Conservation (phyloP, 2,797 vertebrate genomes). For the Gila robusta region DNA sequence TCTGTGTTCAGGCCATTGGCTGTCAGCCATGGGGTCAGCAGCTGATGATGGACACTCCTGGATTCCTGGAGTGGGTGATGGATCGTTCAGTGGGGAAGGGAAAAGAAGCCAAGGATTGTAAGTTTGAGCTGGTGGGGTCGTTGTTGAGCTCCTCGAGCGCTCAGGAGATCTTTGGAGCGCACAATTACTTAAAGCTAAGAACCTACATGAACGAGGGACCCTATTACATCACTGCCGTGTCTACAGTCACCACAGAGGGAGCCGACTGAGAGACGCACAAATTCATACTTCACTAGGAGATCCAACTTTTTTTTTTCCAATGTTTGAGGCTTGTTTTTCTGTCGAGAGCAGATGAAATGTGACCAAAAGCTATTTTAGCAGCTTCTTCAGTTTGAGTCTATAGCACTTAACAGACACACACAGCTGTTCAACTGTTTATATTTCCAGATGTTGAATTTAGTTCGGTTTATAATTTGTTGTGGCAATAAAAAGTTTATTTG, state of each 20-base stretch:
- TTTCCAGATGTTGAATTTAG: neutral
- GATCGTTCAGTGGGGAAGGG: constrained; percentile 90
- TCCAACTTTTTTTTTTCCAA: neutral
- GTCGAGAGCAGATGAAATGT: neutral
- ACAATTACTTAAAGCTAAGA: constrained; percentile 88
- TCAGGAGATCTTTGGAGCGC: constrained; percentile 87
- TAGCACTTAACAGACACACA: constrained; percentile 19
- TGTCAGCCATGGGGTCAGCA: constrained; percentile 93
- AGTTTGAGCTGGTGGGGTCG: constrained; percentile 91
- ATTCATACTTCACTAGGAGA: neutral
- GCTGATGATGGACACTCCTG: constrained; percentile 89
- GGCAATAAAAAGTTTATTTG: neutral
- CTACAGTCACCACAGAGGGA: constrained; percentile 88
- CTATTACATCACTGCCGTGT: constrained; percentile 88
- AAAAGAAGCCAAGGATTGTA: constrained; percentile 93
- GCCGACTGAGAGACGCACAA: constrained; percentile 79
- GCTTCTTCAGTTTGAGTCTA: neutral
- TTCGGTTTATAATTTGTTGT: neutral
- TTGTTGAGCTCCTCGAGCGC: constrained; percentile 86
- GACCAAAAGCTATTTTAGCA: constrained; percentile 34
- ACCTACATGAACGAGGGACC: constrained; percentile 90
- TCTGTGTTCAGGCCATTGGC: constrained; percentile 85
- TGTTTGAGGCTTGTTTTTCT: neutral
- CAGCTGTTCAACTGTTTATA: neutral
- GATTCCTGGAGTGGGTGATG: constrained; percentile 93